Percentiles rank a stretch among this genome's conserved stretches.
phyloP scores from a whole-genome alignment of 2,888 invertebrate species.

The Notocelia uddmanniana region DNA sequence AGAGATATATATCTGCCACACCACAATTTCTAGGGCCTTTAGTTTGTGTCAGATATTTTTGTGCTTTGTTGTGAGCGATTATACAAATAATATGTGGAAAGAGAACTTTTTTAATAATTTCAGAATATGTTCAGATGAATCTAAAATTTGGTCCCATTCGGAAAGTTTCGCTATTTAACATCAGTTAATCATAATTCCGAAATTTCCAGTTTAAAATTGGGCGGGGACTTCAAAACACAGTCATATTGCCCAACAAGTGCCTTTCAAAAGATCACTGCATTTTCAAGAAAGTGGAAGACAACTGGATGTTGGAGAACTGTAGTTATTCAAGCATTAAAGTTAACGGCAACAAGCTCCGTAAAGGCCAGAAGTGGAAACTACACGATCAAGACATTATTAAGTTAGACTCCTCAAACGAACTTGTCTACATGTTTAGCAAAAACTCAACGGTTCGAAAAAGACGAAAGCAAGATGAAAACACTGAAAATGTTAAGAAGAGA shows the following conservation, averaged over 20 bases:
- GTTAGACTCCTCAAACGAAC: slow-evolving; percentile 69
- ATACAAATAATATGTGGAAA: no score
- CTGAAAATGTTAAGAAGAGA: slow-evolving; percentile 71
- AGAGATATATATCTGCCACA: no score
- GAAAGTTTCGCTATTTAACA: no score
- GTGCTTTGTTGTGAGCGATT: no score
- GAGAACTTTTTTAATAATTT: no score
- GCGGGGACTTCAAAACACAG: slow-evolving; percentile 80
- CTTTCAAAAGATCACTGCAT: slow-evolving; percentile 87
- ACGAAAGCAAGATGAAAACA: slow-evolving; percentile 65
- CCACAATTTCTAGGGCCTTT: no score
- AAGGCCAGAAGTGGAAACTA: slow-evolving; percentile 61
- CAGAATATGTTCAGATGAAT: no score
- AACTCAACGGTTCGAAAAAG: slow-evolving; percentile 66
- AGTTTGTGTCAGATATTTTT: no score
- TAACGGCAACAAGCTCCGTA: slow-evolving; percentile 72
- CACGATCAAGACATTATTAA: slow-evolving; percentile 67
- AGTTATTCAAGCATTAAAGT: slow-evolving; percentile 80
- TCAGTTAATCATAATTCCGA: background rate
- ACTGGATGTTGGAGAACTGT: slow-evolving; percentile 84
- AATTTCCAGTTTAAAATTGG: slow-evolving; percentile 85
- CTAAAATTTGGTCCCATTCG: no score
- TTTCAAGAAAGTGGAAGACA: slow-evolving; percentile 70
- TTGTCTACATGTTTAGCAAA: slow-evolving; percentile 69
- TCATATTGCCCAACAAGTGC: slow-evolving; percentile 78